Base-by-base conservation (phyloP, 2,113 vertebrate species). In the Chitala chitala region DNA sequence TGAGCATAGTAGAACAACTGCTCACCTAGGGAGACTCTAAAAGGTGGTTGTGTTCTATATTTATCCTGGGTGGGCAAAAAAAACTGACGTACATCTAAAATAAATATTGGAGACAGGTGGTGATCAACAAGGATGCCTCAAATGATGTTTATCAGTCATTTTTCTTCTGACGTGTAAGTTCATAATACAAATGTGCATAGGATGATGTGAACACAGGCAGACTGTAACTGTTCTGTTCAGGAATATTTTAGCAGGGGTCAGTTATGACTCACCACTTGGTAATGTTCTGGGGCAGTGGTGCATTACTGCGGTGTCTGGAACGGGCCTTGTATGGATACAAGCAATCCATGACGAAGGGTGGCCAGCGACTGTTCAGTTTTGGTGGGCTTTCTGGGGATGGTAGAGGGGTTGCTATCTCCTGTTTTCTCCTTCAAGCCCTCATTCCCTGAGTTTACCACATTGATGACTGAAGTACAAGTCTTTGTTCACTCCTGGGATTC, bases 251-350 rank as follows among this genome's bases (percentile, higher is more conserved):
- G 4, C 26, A 61, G 12, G 36, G 26, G 15, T 26, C 15, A 12
- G 55, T 5, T 26, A 15, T 56, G 29, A 24, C 76, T 80, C 74
- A 81, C 77, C 69, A 73, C 15, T 68, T 55, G 33, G 24, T 66
- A 44, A 76, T 12, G 6, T 74, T 82, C 38, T 17, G 48, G 29
- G 56, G 71, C 22, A 79, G 61, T n/a, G 24, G 44, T n/a, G 53
- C 38, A 0, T 15, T 44, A 42, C 26, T 36, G 4, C 79, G 84
- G 71, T 89, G 87, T 17, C 68, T n/a, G 82, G 78, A 87, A 89
- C 84, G 84, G 53, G 87, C 86, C 72, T 76, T 87, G 72, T 61
- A 76, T 12, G 86, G 69, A 75, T 89, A 91, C 2, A 80, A 84
- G 12, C 59, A 82, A 46, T 88, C 83, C 59, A 87, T 82, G 4